Evolutionary conservation across 2,797 vertebrate species (phyloP).

Genomic region (Coregonus sp.): DNA sequence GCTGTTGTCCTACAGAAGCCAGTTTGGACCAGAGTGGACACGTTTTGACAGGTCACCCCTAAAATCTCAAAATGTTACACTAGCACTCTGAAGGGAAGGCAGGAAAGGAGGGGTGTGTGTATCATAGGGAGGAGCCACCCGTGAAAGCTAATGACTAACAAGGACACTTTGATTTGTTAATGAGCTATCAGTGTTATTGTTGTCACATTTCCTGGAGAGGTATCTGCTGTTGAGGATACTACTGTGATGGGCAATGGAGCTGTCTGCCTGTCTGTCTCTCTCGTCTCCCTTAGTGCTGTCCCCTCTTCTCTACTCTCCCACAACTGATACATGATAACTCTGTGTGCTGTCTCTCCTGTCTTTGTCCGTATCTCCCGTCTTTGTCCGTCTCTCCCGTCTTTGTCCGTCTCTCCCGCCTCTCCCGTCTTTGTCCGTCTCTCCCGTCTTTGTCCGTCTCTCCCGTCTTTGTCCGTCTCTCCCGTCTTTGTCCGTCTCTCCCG

Average conservation of each 20-base stretch:
- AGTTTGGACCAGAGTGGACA: neutral
- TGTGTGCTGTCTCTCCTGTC: neutral
- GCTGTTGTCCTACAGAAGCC: neutral
- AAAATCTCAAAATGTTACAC: neutral
- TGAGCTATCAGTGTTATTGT: neutral
- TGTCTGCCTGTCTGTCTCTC: neutral
- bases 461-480: neutral
- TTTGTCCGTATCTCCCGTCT: neutral
- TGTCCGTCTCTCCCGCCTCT: neutral
- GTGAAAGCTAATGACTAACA: neutral
- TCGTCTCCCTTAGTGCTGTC: neutral
- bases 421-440: neutral
- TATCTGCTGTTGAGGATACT: neutral
- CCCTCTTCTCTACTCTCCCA: conserved; percentile 24
- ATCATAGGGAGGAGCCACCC: neutral
- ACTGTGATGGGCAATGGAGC: neutral
- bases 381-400: neutral
- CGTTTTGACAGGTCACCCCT: neutral
- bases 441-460: too few species aligned
- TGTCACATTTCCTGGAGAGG: neutral
- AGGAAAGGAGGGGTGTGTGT: neutral
- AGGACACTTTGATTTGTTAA: neutral
- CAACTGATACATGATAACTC: neutral
- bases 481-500: neutral
- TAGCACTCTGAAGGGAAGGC: neutral